phyloP scores from a whole-genome alignment of 1,140 invertebrate genomes.

The Chironomus tepperi region DNA sequence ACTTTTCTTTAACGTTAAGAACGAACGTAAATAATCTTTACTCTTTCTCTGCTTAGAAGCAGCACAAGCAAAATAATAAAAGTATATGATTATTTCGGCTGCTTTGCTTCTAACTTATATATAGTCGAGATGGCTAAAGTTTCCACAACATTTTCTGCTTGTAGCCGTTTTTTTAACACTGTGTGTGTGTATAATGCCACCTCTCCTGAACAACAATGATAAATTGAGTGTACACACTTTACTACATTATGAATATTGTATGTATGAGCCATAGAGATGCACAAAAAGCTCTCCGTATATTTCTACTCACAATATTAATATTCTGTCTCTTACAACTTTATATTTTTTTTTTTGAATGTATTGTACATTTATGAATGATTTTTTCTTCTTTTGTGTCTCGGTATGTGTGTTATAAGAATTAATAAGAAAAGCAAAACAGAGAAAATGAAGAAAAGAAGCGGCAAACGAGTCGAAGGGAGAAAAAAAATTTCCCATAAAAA shows the following conservation, averaged over 20 bases:
- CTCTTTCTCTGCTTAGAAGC: conserved; percentile 21
- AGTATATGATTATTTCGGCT: conserved; percentile 23
- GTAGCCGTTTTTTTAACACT: not conserved
- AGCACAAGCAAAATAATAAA: conserved; percentile 22
- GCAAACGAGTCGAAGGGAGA: not conserved
- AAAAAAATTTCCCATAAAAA: not conserved
- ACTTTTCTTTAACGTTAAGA: not conserved
- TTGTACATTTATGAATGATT: not conserved
- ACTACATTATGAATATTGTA: not conserved
- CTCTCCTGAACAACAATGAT: not conserved
- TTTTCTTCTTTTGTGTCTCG: not conserved
- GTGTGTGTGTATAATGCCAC: conserved; percentile 15
- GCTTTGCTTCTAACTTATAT: not conserved
- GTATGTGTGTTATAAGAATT: not conserved
- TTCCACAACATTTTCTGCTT: conserved; percentile 7
- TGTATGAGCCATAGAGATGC: not conserved
- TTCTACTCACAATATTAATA: not conserved
- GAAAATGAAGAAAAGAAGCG: not conserved
- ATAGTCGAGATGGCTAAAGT: conserved; percentile 17
- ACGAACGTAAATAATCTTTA: not conserved
- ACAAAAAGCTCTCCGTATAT: not conserved
- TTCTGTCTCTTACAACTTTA: too few relatives aligned
- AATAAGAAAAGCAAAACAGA: not conserved
- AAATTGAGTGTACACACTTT: too few relatives aligned
- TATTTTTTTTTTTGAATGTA: too few relatives aligned